These are phyloP conservation scores for Chrysaora quinquecirrha DNA, from an alignment of 30 jellyfish, hydroid and myxozoan genomes.

Conservation along the genomic window DNA sequence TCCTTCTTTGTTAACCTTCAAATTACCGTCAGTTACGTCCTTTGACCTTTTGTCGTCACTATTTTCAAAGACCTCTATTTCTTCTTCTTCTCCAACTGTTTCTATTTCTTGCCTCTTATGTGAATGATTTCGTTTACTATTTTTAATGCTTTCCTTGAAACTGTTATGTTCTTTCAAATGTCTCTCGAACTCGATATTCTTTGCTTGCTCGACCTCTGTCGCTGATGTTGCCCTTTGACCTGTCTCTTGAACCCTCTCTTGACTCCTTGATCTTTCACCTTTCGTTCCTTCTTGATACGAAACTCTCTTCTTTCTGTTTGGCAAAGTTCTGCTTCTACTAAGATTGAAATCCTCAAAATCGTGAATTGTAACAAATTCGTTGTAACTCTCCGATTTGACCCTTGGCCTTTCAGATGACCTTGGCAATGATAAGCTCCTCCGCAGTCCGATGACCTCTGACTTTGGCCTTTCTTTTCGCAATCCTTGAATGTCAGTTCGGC, in stretches of 20 bases:
- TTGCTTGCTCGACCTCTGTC: conserved; percentile 8
- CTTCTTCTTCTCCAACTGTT: conserved; percentile 18
- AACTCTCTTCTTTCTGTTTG: conserved; percentile 59
- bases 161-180: conserved; percentile 29
- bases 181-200: conserved; percentile 14
- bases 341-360: conserved; percentile 43
- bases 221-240: background rate
- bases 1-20: background rate
- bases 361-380: conserved; percentile 56
- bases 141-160: conserved; percentile 42
- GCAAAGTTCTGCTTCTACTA: conserved; percentile 43
- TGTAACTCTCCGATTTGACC: conserved; percentile 51
- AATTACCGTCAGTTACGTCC: too few relatives aligned
- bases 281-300: conserved; percentile 55
- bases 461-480: conserved; percentile 44
- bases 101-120: conserved; percentile 18
- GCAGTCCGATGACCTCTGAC: conserved; percentile 19
- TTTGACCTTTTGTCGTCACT: background rate
- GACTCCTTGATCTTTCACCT: conserved; percentile 16
- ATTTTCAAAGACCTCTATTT: background rate
- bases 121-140: background rate
- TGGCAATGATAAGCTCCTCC: conserved; percentile 54
- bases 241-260: background rate
- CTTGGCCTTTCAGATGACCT: conserved; percentile 54
- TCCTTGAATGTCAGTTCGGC: conserved; percentile 56